A percentile compares a stretch with the other conserved stretches of the same genome.
These are phyloP conservation scores for Cryptocephalus moraei DNA, from an alignment of 2,888 invertebrate species.

Conservation along the genomic window DNA sequence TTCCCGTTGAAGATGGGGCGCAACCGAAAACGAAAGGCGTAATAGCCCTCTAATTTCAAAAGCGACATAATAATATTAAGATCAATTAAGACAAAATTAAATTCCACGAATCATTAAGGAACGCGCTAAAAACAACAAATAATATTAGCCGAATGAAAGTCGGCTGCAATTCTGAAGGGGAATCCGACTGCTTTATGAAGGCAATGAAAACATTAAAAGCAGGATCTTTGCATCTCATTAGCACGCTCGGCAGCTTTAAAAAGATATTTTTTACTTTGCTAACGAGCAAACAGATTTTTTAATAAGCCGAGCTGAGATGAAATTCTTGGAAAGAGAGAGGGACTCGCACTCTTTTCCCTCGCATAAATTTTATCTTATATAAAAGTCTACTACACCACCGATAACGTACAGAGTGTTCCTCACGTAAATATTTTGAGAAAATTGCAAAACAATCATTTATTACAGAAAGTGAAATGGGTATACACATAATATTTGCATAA, in stretches of 20 bases:
- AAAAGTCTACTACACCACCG: too few relatives aligned
- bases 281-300: conserved; percentile 30
- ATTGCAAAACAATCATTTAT: too few relatives aligned
- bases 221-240: conserved; percentile 27
- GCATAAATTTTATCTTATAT: too few relatives aligned
- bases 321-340: conserved; percentile 10
- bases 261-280: conserved; percentile 24
- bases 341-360: too few relatives aligned
- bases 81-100: conserved; percentile 8
- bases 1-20: too few relatives aligned
- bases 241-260: conserved; percentile 16
- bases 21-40: too few relatives aligned
- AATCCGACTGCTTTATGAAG: conserved; percentile 13
- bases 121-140: conserved; percentile 14
- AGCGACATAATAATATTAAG: too few relatives aligned
- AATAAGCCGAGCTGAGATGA: conserved; percentile 21
- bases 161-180: conserved; percentile 9
- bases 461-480: too few relatives aligned
- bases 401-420: too few relatives aligned
- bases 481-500: too few relatives aligned
- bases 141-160: conserved; percentile 13
- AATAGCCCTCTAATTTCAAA: too few relatives aligned
- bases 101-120: conserved; percentile 11
- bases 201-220: conserved; percentile 19
- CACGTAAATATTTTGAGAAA: too few relatives aligned